These are phyloP conservation scores for Acipenser ruthenus DNA, from an alignment of 2,797 vertebrate species.

Conservation along the genomic window DNA sequence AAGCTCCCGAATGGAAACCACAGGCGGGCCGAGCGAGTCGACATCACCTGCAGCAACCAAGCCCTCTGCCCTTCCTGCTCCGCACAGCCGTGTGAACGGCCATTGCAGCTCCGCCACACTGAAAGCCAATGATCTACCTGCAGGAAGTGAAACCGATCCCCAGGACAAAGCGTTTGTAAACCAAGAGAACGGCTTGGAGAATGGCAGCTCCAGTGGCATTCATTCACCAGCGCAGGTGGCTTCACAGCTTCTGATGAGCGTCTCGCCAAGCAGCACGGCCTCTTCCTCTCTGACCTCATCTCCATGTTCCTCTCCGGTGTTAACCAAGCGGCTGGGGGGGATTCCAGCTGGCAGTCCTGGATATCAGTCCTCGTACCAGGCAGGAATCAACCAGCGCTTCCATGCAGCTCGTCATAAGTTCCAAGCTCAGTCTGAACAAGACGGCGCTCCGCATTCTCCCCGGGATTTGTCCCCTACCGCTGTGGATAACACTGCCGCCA, in stretches of 20 bases:
- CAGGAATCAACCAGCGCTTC: conserved; percentile 90
- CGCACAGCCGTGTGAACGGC: conserved; percentile 49
- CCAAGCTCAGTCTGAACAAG: conserved; percentile 85
- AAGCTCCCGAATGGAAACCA: conserved; percentile 17
- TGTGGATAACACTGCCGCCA: conserved; percentile 75
- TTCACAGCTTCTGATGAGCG: conserved; percentile 23
- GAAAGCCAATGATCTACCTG: conserved; percentile 31
- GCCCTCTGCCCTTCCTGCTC: conserved; percentile 24
- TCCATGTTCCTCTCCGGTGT: conserved; percentile 54
- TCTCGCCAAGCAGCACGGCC: conserved; percentile 51
- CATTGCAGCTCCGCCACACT: conserved; percentile 38
- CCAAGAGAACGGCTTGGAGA: conserved; percentile 51
- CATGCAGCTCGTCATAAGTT: conserved; percentile 94
- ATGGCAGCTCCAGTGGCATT: conserved; percentile 46
- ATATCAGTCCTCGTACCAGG: conserved; percentile 89
- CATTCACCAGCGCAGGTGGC: conserved; percentile 35
- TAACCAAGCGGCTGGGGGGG: conserved; percentile 67
- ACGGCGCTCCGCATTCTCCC: conserved; percentile 74
- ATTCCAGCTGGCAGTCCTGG: conserved; percentile 62
- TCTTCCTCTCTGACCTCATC: conserved; percentile 59
- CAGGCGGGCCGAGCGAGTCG: no score
- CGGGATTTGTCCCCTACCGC: conserved; percentile 88
- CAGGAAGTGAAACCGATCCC: conserved; percentile 30
- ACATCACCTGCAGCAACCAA: conserved; percentile 21
- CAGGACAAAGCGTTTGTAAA: conserved; percentile 16